A percentile compares a stretch with the other conserved stretches of the same genome.
Evolutionary conservation across 2,888 invertebrate species (phyloP).

Genomic region (Pocota personata): DNA sequence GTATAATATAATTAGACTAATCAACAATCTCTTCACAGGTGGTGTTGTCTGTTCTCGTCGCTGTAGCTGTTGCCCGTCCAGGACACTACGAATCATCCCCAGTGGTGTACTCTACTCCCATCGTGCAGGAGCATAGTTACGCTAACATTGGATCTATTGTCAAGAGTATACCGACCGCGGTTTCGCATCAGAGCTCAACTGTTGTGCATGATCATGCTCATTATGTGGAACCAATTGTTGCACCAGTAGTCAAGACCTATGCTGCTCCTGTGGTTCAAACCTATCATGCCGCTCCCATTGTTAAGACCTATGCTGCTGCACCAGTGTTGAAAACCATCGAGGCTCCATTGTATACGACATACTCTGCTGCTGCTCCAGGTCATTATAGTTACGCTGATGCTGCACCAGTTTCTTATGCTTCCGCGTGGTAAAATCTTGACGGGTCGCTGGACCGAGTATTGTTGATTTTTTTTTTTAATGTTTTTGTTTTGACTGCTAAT

Average conservation of each 20-base stretch:
- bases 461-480: not conserved
- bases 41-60: conserved; percentile 80
- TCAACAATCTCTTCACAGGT: conserved; percentile 66
- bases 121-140: conserved; percentile 79
- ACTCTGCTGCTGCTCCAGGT: conserved; percentile 71
- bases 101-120: conserved; percentile 77
- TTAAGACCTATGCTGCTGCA: conserved; percentile 71
- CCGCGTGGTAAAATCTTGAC: conserved; percentile 40
- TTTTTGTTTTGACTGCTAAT: not conserved
- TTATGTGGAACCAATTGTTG: conserved; percentile 78
- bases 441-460: not conserved
- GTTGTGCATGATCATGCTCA: conserved; percentile 83
- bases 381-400: conserved; percentile 42
- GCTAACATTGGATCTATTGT: conserved; percentile 79
- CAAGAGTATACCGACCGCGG: conserved; percentile 83
- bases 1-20: conserved; percentile 21
- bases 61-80: conserved; percentile 80
- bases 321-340: not conserved
- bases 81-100: conserved; percentile 54
- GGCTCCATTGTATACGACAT: conserved; percentile 33
- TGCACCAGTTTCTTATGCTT: conserved; percentile 48
- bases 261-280: conserved; percentile 77
- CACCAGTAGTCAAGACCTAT: conserved; percentile 77
- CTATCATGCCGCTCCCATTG: conserved; percentile 72
- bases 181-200: conserved; percentile 83